These are phyloP conservation scores for Leucozona laternaria DNA, from an alignment of 2,888 invertebrate species.

Conservation along the genomic window DNA sequence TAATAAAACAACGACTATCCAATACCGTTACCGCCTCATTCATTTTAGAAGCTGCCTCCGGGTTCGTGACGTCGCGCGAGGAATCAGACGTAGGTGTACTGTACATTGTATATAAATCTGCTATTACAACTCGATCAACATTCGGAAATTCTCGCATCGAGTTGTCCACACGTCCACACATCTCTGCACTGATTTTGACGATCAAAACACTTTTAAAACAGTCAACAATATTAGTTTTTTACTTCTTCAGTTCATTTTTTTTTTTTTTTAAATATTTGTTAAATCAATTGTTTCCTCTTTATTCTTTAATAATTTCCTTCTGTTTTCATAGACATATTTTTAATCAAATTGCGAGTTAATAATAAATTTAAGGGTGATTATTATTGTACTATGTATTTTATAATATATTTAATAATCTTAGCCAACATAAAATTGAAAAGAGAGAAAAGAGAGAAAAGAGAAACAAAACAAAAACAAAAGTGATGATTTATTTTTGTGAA, in stretches of 20 bases:
- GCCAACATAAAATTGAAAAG: constrained; percentile 54
- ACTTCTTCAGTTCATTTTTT: constrained; percentile 44
- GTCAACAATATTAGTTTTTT: constrained; percentile 36
- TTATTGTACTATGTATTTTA: constrained; percentile 71
- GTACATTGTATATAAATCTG: constrained; percentile 71
- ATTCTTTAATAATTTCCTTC: constrained; percentile 24
- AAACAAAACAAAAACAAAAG: constrained; percentile 70
- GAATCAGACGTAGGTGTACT: constrained; percentile 60
- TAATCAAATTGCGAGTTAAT: constrained; percentile 57
- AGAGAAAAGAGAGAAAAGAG: constrained; percentile 74
- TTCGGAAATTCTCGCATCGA: constrained; percentile 40
- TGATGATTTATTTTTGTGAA: constrained; percentile 79
- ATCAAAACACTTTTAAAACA: constrained; percentile 62
- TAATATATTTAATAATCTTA: constrained; percentile 56
- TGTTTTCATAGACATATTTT: constrained; percentile 63
- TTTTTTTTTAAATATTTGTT: constrained; percentile 16
- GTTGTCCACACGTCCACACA: constrained; percentile 36
- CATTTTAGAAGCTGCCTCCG: constrained; percentile 49
- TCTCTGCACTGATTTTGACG: constrained; percentile 58
- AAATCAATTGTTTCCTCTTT: constrained; percentile 30
- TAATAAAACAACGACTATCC: constrained; percentile 41
- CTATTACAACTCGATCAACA: constrained; percentile 47
- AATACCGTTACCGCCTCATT: constrained; percentile 70
- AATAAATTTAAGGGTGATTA: constrained; percentile 73
- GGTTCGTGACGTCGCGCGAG: constrained; percentile 32